Percentiles rank a stretch among this genome's conserved stretches.
Conservation (phyloP, 2,113 vertebrate species). For the Pampusana beccarii region DNA sequence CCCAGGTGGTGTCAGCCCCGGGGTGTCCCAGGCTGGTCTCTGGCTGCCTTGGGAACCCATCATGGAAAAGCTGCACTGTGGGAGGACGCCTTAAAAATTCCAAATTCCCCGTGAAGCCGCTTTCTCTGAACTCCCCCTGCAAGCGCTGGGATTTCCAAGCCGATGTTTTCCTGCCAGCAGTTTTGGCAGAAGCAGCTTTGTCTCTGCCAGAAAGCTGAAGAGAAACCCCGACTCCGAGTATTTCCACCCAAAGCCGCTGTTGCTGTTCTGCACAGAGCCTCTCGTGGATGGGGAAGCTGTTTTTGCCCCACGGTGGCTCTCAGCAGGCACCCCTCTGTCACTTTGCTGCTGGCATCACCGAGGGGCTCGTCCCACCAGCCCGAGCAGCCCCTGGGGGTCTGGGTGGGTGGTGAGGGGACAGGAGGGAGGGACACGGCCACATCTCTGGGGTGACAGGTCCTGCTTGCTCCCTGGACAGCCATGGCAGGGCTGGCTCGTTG, state of each 20-base stretch:
- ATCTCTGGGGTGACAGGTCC: rapidly evolving
- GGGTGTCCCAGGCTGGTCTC: too few species aligned
- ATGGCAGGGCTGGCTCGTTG: background rate
- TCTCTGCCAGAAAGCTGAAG: background rate
- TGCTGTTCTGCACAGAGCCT: background rate
- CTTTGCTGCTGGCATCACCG: rapidly evolving
- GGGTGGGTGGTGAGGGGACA: background rate
- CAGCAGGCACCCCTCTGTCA: background rate
- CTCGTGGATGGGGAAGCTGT: rapidly evolving
- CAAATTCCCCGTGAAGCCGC: background rate
- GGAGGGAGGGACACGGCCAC: background rate
- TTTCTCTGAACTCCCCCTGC: background rate
- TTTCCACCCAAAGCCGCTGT: background rate
- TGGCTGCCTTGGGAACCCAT: too few species aligned
- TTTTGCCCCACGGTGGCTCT: background rate
- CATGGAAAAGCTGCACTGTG: rapidly evolving
- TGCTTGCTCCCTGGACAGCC: background rate
- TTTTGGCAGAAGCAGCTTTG: background rate
- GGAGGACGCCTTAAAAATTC: background rate
- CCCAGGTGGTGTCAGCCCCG: background rate
- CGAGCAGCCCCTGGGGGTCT: rapidly evolving
- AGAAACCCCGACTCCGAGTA: background rate
- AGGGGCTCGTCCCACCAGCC: background rate
- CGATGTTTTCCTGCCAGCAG: background rate
- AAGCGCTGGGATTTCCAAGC: rapidly evolving